phyloP scores from a whole-genome alignment of 2,888 invertebrate species.

The Lordiphosa fenestrarum region DNA sequence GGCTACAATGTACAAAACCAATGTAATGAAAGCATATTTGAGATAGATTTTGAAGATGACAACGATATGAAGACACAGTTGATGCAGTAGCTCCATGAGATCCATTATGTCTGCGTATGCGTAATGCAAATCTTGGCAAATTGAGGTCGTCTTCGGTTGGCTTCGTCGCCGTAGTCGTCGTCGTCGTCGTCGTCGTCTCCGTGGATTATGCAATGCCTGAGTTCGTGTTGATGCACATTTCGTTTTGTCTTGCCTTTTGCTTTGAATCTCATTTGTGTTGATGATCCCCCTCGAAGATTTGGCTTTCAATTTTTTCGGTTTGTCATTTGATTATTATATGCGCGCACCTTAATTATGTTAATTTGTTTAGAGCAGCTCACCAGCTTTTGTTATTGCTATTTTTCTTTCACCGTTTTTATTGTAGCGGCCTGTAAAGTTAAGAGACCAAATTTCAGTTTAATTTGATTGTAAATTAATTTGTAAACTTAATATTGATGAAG shows the following conservation, averaged over 20 bases:
- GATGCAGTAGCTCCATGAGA: conserved; percentile 52
- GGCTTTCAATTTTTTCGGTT: conserved; percentile 32
- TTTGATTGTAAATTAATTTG: conserved; percentile 64
- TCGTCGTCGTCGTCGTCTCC: conserved; percentile 11
- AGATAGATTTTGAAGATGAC: conserved; percentile 76
- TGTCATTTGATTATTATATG: conserved; percentile 57
- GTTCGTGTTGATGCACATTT: conserved; percentile 60
- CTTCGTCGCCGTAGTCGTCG: conserved; percentile 2
- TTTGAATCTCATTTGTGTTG: no score
- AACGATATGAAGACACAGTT: conserved; percentile 51
- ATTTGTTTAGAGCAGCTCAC: conserved; percentile 40
- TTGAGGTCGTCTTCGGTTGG: conserved; percentile 50
- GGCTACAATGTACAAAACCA: conserved; percentile 71
- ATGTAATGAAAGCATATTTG: conserved; percentile 73
- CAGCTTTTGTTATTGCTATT: conserved; percentile 12
- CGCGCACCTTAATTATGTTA: conserved; percentile 63
- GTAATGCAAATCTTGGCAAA: conserved; percentile 36
- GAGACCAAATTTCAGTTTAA: conserved; percentile 41
- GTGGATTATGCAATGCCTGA: conserved; percentile 47
- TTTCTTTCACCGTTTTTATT: conserved; percentile 30
- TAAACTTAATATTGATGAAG: conserved; percentile 36
- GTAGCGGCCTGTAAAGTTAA: conserved; percentile 36
- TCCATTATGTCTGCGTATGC: conserved; percentile 53
- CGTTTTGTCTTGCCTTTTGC: conserved; percentile 21
- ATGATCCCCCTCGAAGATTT: conserved; percentile 14